A percentile compares a stretch with the other conserved stretches of the same genome.
Evolutionary conservation across 2,113 vertebrate genomes (phyloP).

Genomic region (Aix galericulata): DNA sequence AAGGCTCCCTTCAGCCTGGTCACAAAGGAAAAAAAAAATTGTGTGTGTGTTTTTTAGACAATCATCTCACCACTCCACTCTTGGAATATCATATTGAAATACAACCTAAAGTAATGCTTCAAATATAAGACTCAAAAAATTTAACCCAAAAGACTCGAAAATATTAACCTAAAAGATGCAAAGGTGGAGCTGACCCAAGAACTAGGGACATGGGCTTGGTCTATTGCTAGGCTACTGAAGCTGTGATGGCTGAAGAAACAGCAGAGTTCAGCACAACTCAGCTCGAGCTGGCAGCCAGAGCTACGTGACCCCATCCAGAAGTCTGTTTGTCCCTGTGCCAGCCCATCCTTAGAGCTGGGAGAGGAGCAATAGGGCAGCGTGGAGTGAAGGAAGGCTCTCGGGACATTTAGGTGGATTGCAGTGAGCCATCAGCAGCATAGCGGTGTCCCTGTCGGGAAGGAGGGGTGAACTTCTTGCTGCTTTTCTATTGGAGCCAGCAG

Average conservation of each 20-base stretch:
- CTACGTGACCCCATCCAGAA: neutral
- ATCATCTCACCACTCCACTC: neutral
- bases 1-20: neutral
- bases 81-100: neutral
- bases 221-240: neutral
- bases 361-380: neutral
- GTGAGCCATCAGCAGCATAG: neutral
- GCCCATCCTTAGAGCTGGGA: neutral
- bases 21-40: neutral
- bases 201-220: neutral
- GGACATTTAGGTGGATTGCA: neutral
- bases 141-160: neutral
- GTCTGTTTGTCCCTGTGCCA: neutral
- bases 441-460: neutral
- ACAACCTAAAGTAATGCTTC: neutral
- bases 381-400: neutral
- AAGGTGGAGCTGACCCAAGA: neutral
- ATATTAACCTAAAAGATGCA: neutral
- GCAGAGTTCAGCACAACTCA: neutral
- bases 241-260: neutral
- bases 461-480: neutral
- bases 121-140: neutral
- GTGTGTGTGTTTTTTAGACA: neutral
- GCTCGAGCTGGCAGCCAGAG: neutral
- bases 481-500: slow-evolving; percentile 9